A percentile compares a stretch with the other conserved stretches of the same genome.
Evolutionary conservation across 2,113 vertebrate genomes (phyloP).

Genomic region (Myxocyprinus asiaticus): DNA sequence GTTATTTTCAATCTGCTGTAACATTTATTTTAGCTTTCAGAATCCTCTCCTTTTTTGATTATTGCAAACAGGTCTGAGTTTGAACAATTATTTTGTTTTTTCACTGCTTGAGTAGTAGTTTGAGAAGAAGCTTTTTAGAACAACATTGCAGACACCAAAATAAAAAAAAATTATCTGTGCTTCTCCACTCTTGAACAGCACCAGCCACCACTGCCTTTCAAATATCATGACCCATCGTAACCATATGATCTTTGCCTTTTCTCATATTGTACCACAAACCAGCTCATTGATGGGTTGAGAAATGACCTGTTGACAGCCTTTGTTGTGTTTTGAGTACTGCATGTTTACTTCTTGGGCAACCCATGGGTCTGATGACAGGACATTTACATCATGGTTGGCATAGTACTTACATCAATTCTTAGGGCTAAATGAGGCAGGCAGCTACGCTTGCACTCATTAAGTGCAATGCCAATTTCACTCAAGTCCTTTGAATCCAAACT

Average conservation of each 20-base stretch:
- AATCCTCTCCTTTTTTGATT: no score
- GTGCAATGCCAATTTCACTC: conserved; percentile 15
- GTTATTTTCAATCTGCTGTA: no score
- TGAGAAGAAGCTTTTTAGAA: no score
- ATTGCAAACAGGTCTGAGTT: no score
- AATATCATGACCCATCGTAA: no score
- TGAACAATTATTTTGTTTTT: no score
- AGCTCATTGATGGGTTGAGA: neutral
- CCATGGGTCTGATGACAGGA: neutral
- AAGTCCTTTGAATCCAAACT: neutral
- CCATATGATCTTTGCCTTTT: neutral
- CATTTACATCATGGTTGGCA: conserved; percentile 17
- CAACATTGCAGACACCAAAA: no score
- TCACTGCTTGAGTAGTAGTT: no score
- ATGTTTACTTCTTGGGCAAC: neutral
- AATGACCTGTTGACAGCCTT: neutral
- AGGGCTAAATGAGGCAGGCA: conserved; percentile 34
- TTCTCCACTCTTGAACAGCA: no score
- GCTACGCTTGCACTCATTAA: conserved; percentile 42
- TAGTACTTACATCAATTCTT: neutral
- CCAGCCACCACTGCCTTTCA: no score
- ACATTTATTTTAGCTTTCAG: no score
- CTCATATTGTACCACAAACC: neutral
- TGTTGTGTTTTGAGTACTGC: neutral
- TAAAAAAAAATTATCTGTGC: no score